Percentiles rank a stretch among this genome's conserved stretches.
Conservation (phyloP, 1,140 invertebrate genomes). For the Drosophila melanica region DNA sequence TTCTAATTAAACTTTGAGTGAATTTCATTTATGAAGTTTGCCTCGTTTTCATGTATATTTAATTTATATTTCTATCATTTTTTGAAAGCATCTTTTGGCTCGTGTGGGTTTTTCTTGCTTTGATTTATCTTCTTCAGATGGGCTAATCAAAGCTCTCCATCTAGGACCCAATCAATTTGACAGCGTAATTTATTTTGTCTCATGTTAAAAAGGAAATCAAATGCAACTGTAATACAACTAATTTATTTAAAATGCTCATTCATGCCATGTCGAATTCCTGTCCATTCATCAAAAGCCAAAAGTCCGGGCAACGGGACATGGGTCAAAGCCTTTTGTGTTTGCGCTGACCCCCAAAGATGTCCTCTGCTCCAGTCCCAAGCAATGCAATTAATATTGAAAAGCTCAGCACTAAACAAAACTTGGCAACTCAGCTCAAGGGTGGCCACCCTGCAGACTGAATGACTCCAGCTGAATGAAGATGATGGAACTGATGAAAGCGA, state of each 20-base stretch:
- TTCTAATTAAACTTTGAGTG: constrained; percentile 53
- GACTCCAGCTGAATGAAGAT: constrained; percentile 51
- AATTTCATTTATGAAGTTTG: constrained; percentile 43
- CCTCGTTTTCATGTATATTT: constrained; percentile 40
- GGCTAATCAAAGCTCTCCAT: constrained; percentile 70
- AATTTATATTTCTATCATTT: constrained; percentile 33
- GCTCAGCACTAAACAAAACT: constrained; percentile 52
- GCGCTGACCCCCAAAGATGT: constrained; percentile 54
- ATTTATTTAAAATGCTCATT: constrained; percentile 83
- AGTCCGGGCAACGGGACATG: constrained; percentile 64
- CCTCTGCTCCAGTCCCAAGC: constrained; percentile 40
- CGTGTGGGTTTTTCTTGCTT: constrained; percentile 12
- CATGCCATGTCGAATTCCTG: constrained; percentile 75
- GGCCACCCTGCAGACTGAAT: constrained; percentile 33
- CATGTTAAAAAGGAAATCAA: constrained; percentile 26
- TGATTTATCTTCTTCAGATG: constrained; percentile 53
- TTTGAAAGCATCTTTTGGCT: not conserved
- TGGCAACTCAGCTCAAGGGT: constrained; percentile 31
- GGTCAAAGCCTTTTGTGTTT: constrained; percentile 69
- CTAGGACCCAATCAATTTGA: constrained; percentile 46
- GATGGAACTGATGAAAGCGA: constrained; percentile 76
- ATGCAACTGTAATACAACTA: constrained; percentile 76
- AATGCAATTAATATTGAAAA: constrained; percentile 78
- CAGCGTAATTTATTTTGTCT: constrained; percentile 39
- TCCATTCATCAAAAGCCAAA: constrained; percentile 82